Conservation (phyloP, 1,140 invertebrate species). For the Sarcophaga peregrina region DNA sequence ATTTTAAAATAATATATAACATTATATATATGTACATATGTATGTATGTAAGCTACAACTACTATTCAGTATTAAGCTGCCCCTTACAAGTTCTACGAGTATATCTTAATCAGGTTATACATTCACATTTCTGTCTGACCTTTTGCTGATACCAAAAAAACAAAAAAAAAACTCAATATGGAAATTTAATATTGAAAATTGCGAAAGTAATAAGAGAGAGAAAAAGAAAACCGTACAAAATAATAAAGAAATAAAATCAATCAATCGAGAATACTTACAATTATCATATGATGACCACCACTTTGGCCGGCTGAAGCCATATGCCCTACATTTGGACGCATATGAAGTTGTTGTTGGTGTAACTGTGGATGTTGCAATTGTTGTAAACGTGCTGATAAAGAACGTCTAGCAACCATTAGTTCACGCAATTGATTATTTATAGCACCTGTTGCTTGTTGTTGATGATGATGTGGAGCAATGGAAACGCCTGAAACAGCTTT, state of each 20-base stretch:
- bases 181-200: too few species aligned
- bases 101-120: too few species aligned
- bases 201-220: too few species aligned
- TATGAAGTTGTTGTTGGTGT: conserved; percentile 43
- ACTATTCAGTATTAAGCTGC: too few species aligned
- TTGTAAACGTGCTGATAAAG: conserved; percentile 56
- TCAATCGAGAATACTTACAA: conserved; percentile 48
- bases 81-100: too few species aligned
- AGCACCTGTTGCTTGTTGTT: conserved; percentile 44
- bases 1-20: too few species aligned
- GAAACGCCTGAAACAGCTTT: not conserved
- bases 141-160: too few species aligned
- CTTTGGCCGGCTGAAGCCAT: conserved; percentile 24
- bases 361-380: conserved; percentile 50
- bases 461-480: conserved; percentile 26
- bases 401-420: conserved; percentile 53
- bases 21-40: too few species aligned
- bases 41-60: too few species aligned
- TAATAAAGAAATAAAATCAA: not conserved
- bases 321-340: conserved; percentile 23
- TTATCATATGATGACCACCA: conserved; percentile 43
- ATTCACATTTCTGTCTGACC: too few species aligned
- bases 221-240: too few species aligned
- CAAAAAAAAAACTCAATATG: too few species aligned
- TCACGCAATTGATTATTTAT: conserved; percentile 55